Conservation (phyloP, 2,797 vertebrate genomes). For the Mus caroli region DNA sequence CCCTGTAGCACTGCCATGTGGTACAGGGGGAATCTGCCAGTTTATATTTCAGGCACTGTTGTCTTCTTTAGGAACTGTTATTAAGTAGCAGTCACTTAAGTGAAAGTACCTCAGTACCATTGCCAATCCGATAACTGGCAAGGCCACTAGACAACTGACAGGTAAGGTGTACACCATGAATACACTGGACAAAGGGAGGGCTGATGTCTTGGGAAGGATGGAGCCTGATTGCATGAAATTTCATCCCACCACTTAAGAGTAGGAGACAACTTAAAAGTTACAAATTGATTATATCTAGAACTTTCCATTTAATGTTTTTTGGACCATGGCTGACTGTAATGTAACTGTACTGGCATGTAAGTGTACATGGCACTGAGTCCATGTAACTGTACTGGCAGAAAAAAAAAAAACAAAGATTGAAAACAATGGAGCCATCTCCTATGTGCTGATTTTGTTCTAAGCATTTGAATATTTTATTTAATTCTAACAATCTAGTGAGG, state of each 20-base stretch:
- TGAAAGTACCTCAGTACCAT: neutral
- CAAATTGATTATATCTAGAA: neutral
- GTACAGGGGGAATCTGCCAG: neutral
- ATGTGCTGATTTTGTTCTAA: neutral
- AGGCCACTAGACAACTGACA: no score
- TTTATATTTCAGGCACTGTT: neutral
- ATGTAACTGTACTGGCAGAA: neutral
- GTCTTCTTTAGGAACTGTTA: neutral
- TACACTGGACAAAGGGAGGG: neutral
- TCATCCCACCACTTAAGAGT: neutral
- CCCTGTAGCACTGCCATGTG: no score
- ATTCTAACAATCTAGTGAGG: neutral
- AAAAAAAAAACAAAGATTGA: neutral
- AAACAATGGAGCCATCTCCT: neutral
- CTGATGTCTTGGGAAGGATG: neutral
- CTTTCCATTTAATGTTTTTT: neutral
- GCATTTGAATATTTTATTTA: conserved; percentile 22
- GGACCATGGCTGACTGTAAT: neutral
- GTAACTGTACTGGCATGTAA: neutral
- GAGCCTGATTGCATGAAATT: neutral
- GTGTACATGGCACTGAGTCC: no score
- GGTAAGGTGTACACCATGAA: no score
- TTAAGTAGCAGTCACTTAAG: neutral
- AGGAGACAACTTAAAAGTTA: neutral
- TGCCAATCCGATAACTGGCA: neutral